Percentiles rank a stretch among this genome's conserved stretches.
Evolutionary conservation across 1,140 invertebrate genomes (phyloP).

Genomic region (Tetramorium parvispinum): DNA sequence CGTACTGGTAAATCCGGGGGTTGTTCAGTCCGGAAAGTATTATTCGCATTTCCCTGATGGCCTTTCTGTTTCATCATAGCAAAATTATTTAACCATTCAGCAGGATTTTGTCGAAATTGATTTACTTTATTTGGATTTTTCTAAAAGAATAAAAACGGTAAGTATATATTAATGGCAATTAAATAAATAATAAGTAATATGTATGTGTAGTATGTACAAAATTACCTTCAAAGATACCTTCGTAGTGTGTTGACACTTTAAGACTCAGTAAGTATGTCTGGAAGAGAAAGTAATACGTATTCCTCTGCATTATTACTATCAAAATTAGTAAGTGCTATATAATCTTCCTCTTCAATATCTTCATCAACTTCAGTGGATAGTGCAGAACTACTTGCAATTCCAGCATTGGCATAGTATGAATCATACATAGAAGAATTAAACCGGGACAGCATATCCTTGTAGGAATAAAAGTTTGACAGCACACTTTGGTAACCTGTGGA

Average conservation of each 20-base stretch:
- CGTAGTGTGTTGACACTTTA: no score
- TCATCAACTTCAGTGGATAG: no score
- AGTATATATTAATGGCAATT: slow-evolving; percentile 33
- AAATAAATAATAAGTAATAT: slow-evolving; percentile 5
- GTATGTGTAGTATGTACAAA: background rate
- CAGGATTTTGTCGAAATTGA: slow-evolving; percentile 93
- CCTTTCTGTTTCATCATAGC: slow-evolving; percentile 91
- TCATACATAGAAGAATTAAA: background rate
- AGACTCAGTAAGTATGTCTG: no score
- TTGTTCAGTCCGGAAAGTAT: slow-evolving; percentile 83
- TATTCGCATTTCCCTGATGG: slow-evolving; percentile 84
- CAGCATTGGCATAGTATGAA: background rate
- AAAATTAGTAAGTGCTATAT: no score
- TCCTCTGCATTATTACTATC: no score
- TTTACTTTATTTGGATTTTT: slow-evolving; percentile 96
- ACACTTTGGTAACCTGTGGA: background rate
- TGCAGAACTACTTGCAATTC: no score
- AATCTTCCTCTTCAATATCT: background rate
- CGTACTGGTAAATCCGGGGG: slow-evolving; percentile 84
- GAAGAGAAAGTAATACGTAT: no score
- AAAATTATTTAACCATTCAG: slow-evolving; percentile 93
- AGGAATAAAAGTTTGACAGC: background rate
- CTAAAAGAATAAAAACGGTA: slow-evolving; percentile 83
- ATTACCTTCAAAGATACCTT: background rate
- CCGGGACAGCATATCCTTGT: background rate